phyloP scores from a whole-genome alignment of 2,113 vertebrate species.

The Zingel zingel region DNA sequence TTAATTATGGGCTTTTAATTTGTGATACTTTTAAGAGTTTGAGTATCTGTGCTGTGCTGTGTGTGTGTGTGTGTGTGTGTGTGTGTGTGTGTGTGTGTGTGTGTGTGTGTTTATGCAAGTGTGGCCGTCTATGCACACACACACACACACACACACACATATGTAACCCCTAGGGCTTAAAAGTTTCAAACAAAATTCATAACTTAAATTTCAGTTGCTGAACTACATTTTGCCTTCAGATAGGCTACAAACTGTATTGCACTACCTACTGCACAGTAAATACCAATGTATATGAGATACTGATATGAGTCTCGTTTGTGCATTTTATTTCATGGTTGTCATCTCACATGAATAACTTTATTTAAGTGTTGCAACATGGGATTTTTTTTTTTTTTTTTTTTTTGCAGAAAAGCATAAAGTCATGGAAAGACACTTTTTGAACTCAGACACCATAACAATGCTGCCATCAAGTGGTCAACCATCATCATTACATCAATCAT shows the following conservation, averaged over 20 bases:
- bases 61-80: neutral
- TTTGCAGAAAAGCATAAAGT: neutral
- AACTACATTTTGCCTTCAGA: neutral
- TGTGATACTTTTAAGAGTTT: conserved; percentile 16
- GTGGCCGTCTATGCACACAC: too few species aligned
- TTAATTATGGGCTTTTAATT: conserved; percentile 32
- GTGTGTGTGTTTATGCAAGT: neutral
- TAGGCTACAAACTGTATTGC: neutral
- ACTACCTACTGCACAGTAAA: neutral
- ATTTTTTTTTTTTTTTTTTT: too few species aligned
- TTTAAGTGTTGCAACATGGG: neutral
- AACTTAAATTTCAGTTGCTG: neutral
- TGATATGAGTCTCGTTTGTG: neutral
- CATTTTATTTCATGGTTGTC: conserved; percentile 17
- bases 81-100: neutral
- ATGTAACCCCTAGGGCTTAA: neutral
- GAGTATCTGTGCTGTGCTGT: neutral
- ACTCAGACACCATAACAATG: conserved; percentile 40
- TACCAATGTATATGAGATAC: neutral
- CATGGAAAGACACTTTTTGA: neutral
- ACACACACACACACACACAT: neutral
- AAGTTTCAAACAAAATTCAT: conserved; percentile 1
- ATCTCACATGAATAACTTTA: neutral
- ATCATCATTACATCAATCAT: conserved; percentile 25
- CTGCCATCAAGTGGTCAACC: conserved; percentile 69